These are phyloP conservation scores for Ephialtes manifestator DNA, from an alignment of 2,888 invertebrate genomes.

Conservation along the genomic window DNA sequence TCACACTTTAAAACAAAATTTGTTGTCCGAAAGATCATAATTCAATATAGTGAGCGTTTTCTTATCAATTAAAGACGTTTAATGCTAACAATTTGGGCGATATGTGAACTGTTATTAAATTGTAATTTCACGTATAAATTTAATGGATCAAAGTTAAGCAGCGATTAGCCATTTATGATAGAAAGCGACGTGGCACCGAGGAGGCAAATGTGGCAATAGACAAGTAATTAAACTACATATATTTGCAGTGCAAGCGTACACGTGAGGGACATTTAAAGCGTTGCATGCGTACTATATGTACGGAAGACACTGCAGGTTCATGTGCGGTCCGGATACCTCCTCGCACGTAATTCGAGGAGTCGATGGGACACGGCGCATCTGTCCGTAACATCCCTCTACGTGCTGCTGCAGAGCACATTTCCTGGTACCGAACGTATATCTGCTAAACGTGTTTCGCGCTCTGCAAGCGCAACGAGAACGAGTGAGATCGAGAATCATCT, in stretches of 20 bases:
- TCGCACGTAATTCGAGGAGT: conserved; percentile 44
- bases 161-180: background rate
- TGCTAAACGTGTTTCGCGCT: conserved; percentile 45
- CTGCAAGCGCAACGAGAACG: conserved; percentile 16
- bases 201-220: conserved; percentile 16
- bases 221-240: conserved; percentile 41
- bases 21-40: too few species aligned
- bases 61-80: too few species aligned
- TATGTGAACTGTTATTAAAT: background rate
- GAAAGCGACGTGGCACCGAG: conserved; percentile 7
- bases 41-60: too few species aligned
- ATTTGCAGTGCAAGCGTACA: conserved; percentile 2
- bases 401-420: conserved; percentile 27
- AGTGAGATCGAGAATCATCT: conserved; percentile 16
- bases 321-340: conserved; percentile 24
- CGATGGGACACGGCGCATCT: conserved; percentile 37
- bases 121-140: conserved; percentile 23
- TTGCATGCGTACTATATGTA: background rate
- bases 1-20: too few species aligned
- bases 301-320: background rate
- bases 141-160: background rate
- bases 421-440: conserved; percentile 23
- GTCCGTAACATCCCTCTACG: conserved; percentile 43
- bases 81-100: background rate
- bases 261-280: conserved; percentile 14